Base-by-base conservation (phyloP, 2,797 vertebrate genomes). In the Leucoraja ocellata region DNA sequence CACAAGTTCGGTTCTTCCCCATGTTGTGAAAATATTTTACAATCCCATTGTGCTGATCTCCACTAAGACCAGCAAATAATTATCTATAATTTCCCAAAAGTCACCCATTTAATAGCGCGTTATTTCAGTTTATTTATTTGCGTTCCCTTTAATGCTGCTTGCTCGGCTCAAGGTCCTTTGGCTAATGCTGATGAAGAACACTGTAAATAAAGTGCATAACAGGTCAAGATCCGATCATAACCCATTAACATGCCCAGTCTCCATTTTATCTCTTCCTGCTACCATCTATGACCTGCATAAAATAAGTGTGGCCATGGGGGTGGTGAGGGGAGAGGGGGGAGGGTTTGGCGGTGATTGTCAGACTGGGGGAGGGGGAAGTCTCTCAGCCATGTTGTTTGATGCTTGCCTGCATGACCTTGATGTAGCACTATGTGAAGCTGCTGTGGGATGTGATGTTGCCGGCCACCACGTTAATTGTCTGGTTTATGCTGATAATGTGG, bases 401-500 rank as follows among this genome's bases (percentile, higher is more conserved):
- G 90, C 90, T 54, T 92, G 25, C 14, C 39, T 92, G 71, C 71
- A 28, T 92, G 90, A 92, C 90, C 90, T 92, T 92, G 90, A 76
- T 92, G 90, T 76, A 92, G 39, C 71, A 58, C n/a, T 92, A 92
- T 92, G 71, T 54, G 90, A 92, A 92, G 76, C 39, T 92, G 90
- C 71, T 54, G 39, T 92, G 36, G 25, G 71, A 74, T 76, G 39
- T 54, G 90, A 73, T 54, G 73, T 54, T 92, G 71, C 71, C 76
- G 68, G 90, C 90, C 68, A 92, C 90, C 54, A 28, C 76, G 39
- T 76, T 92, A 92, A 92, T 92, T 92, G 90, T 76, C 90, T 92
- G 71, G 39, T 76, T 74, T 92, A 92, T 58, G 71, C 71, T 76
- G 90, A 92, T 92, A 92, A 76, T 76, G 71, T 92, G 9, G 71